Evolutionary conservation across 2,888 invertebrate genomes (phyloP).

Genomic region (Eledona agricola): DNA sequence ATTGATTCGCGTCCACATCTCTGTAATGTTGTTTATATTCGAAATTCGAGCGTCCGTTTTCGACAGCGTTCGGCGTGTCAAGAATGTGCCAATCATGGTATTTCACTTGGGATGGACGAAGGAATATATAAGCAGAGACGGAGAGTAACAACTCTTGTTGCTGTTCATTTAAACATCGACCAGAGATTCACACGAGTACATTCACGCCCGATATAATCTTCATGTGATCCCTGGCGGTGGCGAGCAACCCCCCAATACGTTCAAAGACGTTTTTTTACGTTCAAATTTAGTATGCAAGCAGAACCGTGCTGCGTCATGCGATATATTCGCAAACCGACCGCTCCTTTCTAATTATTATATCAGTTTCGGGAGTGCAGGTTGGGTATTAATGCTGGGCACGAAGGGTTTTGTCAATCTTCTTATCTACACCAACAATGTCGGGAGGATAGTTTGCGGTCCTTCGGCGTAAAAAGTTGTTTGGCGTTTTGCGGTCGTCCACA

Average conservation of each 20-base stretch:
- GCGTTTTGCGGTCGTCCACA: conserved; percentile 19
- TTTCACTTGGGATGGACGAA: conserved; percentile 24
- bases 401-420: conserved; percentile 35
- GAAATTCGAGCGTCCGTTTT: conserved; percentile 33
- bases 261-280: no score
- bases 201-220: conserved; percentile 25
- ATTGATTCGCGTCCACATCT: neutral
- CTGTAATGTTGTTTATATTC: neutral
- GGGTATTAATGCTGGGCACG: conserved; percentile 28
- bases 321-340: conserved; percentile 23
- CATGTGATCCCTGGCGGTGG: conserved; percentile 23
- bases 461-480: conserved; percentile 29
- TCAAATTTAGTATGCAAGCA: neutral
- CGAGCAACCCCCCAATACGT: no score
- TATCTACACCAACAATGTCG: conserved; percentile 30
- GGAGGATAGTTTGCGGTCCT: conserved; percentile 23
- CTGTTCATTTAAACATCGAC: conserved; percentile 50
- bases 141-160: conserved; percentile 47
- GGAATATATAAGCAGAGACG: conserved; percentile 31
- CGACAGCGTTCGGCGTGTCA: conserved; percentile 20
- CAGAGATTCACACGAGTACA: conserved; percentile 36
- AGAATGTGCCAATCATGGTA: conserved; percentile 33
- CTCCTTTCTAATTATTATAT: conserved; percentile 25
- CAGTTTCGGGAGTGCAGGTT: no score
- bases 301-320: conserved; percentile 23